Evolutionary conservation across 2,888 invertebrate genomes (phyloP), one percentile per base, ranked within the genome.

Genomic region (Lycophotia porphyrea): DNA sequence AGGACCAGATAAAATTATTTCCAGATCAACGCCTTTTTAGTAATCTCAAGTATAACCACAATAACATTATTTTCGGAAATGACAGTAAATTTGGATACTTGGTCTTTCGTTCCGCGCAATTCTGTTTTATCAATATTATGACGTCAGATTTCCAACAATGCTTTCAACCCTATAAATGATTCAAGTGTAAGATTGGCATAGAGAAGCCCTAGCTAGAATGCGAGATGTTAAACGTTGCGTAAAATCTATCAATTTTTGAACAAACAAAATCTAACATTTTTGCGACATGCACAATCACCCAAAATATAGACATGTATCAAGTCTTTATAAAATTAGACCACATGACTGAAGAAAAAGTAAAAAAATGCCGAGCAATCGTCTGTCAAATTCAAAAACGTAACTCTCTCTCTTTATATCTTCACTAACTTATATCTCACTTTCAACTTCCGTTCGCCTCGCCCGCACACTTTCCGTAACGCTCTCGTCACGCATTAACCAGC

Each of bases 1-100:
- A 60, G 49, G 18, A 73, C 69, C 61, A 27, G 34, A 71, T 61
- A 42, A 34, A 49, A 34, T 58, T 36, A 47, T 24, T 47, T 65
- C 21, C 66, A 64, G 47, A 34, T 81, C 44, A 64, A 34, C 4
- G n/a, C 68, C 76, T 66, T 81, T 76, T 71, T n/a, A 24, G 68
- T 67, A 31, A 71, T 73, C 63, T 74, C 81, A 85, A 83, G 81
- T 66, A 65, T 42, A 83, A 83, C 81, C 2, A 72, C 71, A 65
- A 70, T 68, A 55, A 55, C 52, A 34, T 44, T 52, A 44, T 49
- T 66, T 66, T 66, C 52, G 64, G 69, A 82, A 82, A 47, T 72
- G n/a, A 63, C 44, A 66, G 55, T 34, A 8, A 31, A 63, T 58
- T 52, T 58, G 34, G 65, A 31, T 15, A 58, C 15, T 63, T 39